A percentile compares a stretch with the other conserved stretches of the same genome.
These are phyloP conservation scores for Pediacus dermestoides DNA, from an alignment of 2,888 invertebrate species.

Conservation along the genomic window DNA sequence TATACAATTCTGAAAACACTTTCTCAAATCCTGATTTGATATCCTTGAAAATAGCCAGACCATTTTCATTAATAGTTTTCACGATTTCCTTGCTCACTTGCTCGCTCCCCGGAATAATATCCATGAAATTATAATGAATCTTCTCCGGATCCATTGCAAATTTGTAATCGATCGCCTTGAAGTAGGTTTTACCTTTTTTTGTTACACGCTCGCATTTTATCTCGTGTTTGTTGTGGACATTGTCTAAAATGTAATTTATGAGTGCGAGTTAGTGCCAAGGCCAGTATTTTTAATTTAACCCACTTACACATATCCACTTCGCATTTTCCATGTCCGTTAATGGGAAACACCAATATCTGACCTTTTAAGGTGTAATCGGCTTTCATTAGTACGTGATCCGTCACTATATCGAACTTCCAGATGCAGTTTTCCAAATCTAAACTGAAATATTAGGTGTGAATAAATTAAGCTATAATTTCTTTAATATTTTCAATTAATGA, in stretches of 20 bases:
- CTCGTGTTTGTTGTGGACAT: constrained; percentile 21
- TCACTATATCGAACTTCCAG: constrained; percentile 51
- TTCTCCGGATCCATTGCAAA: constrained; percentile 59
- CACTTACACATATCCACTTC: constrained; percentile 61
- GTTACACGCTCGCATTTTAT: constrained; percentile 30
- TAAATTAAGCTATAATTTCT: too few relatives aligned
- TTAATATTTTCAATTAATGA: too few relatives aligned
- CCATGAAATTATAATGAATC: constrained; percentile 28
- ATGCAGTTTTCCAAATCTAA: constrained; percentile 54
- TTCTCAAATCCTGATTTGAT: constrained; percentile 30
- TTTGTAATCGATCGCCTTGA: constrained; percentile 32
- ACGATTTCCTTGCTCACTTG: constrained; percentile 30
- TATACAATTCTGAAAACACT: constrained; percentile 25
- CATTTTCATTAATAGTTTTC: constrained; percentile 35
- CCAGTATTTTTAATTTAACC: neutral
- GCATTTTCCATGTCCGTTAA: constrained; percentile 63
- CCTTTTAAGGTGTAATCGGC: constrained; percentile 67
- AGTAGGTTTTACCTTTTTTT: constrained; percentile 31
- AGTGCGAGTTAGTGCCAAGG: too few relatives aligned
- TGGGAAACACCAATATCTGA: constrained; percentile 61
- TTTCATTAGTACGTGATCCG: constrained; percentile 59
- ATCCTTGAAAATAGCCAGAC: constrained; percentile 32
- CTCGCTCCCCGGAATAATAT: constrained; percentile 35
- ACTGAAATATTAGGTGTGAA: constrained; percentile 39
- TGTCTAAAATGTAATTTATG: constrained; percentile 26